phyloP scores from a whole-genome alignment of 2,113 vertebrate species.

The Spheniscus mendiculus region DNA sequence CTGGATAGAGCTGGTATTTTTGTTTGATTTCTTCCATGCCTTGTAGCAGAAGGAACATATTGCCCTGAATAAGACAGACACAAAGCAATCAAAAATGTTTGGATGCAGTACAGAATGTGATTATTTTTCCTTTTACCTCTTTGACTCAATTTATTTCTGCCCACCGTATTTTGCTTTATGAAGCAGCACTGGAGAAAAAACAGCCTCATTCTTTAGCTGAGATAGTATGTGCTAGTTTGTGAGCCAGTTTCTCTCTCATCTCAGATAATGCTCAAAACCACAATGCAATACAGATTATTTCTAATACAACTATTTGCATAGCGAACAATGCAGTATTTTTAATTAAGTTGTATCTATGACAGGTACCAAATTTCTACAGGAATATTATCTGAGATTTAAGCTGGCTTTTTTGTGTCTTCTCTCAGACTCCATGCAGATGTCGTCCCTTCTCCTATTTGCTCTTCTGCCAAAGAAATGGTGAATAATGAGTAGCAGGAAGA shows the following conservation, averaged over 20 bases:
- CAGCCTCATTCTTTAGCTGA: background rate
- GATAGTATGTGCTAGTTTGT: background rate
- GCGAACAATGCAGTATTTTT: background rate
- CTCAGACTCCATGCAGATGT: background rate
- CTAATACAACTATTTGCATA: background rate
- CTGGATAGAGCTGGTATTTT: background rate
- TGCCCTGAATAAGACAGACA: background rate
- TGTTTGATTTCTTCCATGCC: constrained; percentile 8
- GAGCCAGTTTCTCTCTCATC: background rate
- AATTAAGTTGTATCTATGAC: background rate
- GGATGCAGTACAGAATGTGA: background rate
- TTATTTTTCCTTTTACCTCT: constrained; percentile 12
- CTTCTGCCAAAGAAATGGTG: background rate
- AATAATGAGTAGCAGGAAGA: background rate
- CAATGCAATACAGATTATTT: background rate
- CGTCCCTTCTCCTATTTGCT: background rate
- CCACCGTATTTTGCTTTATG: background rate
- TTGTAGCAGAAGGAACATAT: background rate
- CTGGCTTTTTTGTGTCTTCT: background rate
- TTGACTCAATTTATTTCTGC: background rate
- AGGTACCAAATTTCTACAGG: background rate
- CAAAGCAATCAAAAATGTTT: constrained; percentile 33
- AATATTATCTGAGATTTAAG: background rate
- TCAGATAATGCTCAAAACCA: background rate
- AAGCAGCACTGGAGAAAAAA: background rate